Conservation (phyloP, 2,797 vertebrate species). For the Lates japonicus region DNA sequence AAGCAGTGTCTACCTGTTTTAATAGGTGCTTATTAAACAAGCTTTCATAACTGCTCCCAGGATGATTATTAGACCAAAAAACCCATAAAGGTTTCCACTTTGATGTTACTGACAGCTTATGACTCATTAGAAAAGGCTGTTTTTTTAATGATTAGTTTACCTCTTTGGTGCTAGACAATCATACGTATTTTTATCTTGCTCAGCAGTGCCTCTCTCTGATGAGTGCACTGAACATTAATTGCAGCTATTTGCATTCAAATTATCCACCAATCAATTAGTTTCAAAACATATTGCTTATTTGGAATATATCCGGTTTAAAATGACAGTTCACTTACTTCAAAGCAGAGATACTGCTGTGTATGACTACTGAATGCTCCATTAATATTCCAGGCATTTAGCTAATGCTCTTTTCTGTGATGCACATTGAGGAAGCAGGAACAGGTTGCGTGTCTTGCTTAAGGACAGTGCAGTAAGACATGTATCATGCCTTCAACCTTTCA, state of each 20-base stretch:
- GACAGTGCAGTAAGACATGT: conserved; percentile 41
- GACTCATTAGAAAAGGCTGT: conserved; percentile 65
- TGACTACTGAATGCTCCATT: conserved; percentile 28
- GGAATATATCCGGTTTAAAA: conserved; percentile 1
- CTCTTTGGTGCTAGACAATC: conserved; percentile 60
- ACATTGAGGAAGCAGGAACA: conserved; percentile 20
- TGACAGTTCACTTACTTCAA: conserved; percentile 37
- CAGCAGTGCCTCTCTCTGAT: conserved; percentile 53
- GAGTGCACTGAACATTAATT: conserved; percentile 62
- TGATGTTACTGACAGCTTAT: conserved; percentile 70
- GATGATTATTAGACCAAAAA: conserved; percentile 57
- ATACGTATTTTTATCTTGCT: conserved; percentile 54
- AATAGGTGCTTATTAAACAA: conserved; percentile 70
- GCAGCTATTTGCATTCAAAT: conserved; percentile 75
- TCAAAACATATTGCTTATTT: conserved; percentile 55
- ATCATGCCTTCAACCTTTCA: conserved; percentile 57
- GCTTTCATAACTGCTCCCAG: conserved; percentile 66
- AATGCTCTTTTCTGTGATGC: conserved; percentile 39
- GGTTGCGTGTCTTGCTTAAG: conserved; percentile 25
- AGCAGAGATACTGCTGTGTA: conserved; percentile 1
- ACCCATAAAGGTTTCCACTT: conserved; percentile 53
- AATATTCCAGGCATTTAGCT: conserved; percentile 34
- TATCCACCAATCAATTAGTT: conserved; percentile 68
- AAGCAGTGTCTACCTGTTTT: conserved; percentile 54
- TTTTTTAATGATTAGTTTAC: conserved; percentile 70